Conservation (phyloP, 2,113 vertebrate species). For the Eretmochelys imbricata region DNA sequence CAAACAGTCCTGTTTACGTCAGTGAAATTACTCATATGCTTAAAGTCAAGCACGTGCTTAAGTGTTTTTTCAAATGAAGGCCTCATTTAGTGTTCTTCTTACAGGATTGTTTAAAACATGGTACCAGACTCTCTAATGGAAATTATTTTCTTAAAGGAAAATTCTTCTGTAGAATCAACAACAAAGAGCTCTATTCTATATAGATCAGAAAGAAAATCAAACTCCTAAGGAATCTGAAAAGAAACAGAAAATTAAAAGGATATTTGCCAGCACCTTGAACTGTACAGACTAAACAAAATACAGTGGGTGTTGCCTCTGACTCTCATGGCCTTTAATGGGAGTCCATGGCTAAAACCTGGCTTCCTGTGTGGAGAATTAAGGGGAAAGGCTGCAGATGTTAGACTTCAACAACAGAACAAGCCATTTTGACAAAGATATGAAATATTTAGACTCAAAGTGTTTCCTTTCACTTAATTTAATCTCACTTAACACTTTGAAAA, state of each 20-base stretch:
- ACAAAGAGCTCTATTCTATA: neutral
- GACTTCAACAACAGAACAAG: slow-evolving; percentile 45
- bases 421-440: slow-evolving; percentile 53
- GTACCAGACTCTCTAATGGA: neutral
- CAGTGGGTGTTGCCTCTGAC: neutral
- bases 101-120: accelerated
- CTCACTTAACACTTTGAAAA: slow-evolving; percentile 68
- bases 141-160: slow-evolving; percentile 8
- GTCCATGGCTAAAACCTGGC: slow-evolving; percentile 31
- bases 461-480: slow-evolving; percentile 72
- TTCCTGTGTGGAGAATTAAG: neutral
- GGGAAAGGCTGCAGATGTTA: neutral
- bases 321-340: slow-evolving; percentile 36
- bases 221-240: slow-evolving; percentile 9
- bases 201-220: slow-evolving; percentile 22
- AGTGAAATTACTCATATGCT: neutral
- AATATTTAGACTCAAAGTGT: slow-evolving; percentile 58
- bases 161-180: neutral
- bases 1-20: neutral
- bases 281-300: slow-evolving; percentile 10
- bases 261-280: slow-evolving; percentile 42
- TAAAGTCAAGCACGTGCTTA: neutral
- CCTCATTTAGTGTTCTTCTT: neutral
- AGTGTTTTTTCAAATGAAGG: neutral
- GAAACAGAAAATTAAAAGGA: slow-evolving; percentile 20